Percentiles rank a stretch among this genome's conserved stretches.
phyloP scores from a whole-genome alignment of 2,113 vertebrate species.

The Grus americana region DNA sequence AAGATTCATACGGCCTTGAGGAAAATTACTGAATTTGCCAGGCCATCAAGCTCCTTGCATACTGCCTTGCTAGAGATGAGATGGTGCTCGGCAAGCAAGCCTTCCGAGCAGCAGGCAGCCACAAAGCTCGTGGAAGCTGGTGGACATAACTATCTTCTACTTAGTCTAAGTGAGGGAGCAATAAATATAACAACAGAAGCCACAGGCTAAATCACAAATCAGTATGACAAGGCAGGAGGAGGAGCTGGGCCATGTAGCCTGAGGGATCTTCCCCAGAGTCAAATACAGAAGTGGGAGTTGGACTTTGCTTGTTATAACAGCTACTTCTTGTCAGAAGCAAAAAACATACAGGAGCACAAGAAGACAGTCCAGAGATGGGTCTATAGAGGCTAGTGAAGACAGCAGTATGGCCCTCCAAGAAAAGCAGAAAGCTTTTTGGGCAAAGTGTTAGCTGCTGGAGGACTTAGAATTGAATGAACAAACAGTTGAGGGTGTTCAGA shows the following conservation, averaged over 20 bases:
- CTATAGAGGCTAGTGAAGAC: not conserved
- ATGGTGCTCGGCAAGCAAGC: not conserved
- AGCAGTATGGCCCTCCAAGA: not conserved
- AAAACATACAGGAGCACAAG: not conserved
- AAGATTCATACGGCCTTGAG: not conserved
- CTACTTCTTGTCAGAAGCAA: not conserved
- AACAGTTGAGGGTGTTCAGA: not conserved
- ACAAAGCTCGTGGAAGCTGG: not conserved
- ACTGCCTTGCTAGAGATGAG: not conserved
- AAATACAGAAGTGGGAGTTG: not conserved
- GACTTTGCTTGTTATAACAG: not conserved
- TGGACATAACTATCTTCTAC: not conserved
- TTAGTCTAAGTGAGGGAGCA: not conserved
- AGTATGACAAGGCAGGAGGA: constrained; percentile 41
- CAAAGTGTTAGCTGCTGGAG: not conserved
- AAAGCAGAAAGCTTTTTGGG: not conserved
- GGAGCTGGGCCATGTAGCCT: not conserved
- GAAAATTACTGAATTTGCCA: not conserved
- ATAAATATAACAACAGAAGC: constrained; percentile 54
- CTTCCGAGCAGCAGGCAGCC: not conserved
- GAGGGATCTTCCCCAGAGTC: constrained; percentile 19
- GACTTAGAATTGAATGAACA: not conserved
- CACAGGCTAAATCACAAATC: constrained; percentile 35
- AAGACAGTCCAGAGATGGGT: not conserved
- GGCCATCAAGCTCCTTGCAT: not conserved